A percentile compares a stretch with the other conserved stretches of the same genome.
Conservation (phyloP, 2,888 invertebrate species). For the Cephus nigrinus region DNA sequence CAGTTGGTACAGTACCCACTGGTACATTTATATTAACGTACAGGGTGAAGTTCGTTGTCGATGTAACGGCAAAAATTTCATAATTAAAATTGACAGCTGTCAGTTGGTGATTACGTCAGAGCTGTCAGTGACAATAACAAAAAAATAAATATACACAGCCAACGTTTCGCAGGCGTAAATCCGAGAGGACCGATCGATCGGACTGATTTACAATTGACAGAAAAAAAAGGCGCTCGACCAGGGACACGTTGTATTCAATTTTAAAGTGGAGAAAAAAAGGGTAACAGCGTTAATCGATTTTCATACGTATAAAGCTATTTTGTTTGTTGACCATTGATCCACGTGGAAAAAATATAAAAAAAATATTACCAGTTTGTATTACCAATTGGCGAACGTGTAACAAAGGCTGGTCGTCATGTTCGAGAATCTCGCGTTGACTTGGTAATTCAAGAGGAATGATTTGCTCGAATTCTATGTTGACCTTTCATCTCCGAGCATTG, state of each 20-base stretch:
- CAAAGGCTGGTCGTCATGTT: background rate
- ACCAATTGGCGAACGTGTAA: background rate
- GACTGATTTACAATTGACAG: background rate
- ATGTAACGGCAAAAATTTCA: background rate
- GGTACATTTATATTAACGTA: background rate
- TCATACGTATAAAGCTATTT: background rate
- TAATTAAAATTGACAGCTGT: background rate
- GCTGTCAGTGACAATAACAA: background rate
- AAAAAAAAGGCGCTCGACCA: background rate
- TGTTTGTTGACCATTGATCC: background rate
- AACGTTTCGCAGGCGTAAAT: background rate
- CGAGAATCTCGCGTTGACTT: background rate
- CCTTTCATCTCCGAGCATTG: conserved; percentile 7
- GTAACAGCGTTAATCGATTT: background rate
- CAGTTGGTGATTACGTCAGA: background rate
- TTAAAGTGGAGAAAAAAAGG: background rate
- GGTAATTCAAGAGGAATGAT: background rate
- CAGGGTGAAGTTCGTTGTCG: background rate
- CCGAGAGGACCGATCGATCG: background rate
- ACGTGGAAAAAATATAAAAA: background rate
- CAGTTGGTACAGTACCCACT: background rate
- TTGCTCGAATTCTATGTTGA: background rate
- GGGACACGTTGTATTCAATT: background rate
- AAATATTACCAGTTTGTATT: background rate
- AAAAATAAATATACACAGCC: background rate